A percentile compares a stretch with the other conserved stretches of the same genome.
phyloP scores from a whole-genome alignment of 1,140 invertebrate genomes.

The Melitaea cinxia region DNA sequence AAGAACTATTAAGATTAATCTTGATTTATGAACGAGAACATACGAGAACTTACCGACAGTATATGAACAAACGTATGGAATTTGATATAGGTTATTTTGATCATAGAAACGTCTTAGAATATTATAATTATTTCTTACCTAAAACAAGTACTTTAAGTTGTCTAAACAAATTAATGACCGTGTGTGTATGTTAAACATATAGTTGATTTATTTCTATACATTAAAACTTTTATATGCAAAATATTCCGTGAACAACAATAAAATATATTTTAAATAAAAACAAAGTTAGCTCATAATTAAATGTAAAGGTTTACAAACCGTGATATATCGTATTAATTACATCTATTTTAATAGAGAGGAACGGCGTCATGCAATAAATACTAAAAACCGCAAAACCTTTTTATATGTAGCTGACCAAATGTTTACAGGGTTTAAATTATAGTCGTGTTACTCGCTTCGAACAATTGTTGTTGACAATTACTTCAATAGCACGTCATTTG shows the following conservation, averaged over 20 bases:
- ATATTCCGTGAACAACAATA: too few species aligned
- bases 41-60: too few species aligned
- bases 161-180: too few species aligned
- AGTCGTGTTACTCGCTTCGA: constrained; percentile 11
- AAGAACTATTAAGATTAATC: not conserved
- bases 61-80: too few species aligned
- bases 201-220: too few species aligned
- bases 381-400: constrained; percentile 25
- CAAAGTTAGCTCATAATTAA: constrained; percentile 4
- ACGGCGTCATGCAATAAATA: constrained; percentile 21
- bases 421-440: constrained; percentile 25
- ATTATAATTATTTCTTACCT: too few species aligned
- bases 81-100: too few species aligned
- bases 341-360: constrained; percentile 22
- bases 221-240: too few species aligned
- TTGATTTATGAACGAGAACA: not conserved
- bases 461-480: constrained; percentile 26
- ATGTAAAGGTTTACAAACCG: constrained; percentile 7
- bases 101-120: too few species aligned
- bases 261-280: not conserved
- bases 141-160: too few species aligned
- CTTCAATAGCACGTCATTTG: constrained; percentile 21
- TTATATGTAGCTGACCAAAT: constrained; percentile 21
- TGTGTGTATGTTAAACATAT: too few species aligned
- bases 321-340: constrained; percentile 17